Base-by-base conservation (phyloP, 2,888 invertebrate genomes). In the Cheilosia soror region DNA sequence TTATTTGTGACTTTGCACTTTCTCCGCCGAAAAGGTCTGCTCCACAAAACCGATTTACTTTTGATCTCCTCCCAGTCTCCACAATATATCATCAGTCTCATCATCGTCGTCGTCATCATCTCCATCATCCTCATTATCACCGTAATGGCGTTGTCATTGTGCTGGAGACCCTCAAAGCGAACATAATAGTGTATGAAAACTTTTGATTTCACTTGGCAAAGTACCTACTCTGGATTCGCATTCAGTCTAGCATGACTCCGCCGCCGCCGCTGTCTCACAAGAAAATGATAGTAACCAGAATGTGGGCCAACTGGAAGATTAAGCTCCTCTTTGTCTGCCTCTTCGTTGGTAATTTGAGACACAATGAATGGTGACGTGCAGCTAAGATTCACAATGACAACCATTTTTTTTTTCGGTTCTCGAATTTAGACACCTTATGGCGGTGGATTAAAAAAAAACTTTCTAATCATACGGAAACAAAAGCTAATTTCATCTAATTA, bases 41-140 rank as follows among this genome's bases (percentile, higher is more conserved):
- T 66, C 84, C 69, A 84, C 71, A 76, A 84, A 80, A 66, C 65
- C 71, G 66, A 65, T 79, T 84, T 79, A 79, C 63, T 79, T 73
- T 7, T 68, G 65, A 66, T n/a, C n/a, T n/a, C n/a, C n/a, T n/a
- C n/a, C n/a, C n/a, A n/a, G n/a, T 71, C 69, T 42, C 65, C 37
- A 37, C 37, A 11, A 69, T 66, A 66, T 11, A 71, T 31, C 58
- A 55, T 66, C 60, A n/a, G 29, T 63, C 69, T 63, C 27, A 47
- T 68, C 40, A 47, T 71, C 42, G 40, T 68, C 68, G 44, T 58
- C 49, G 40, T 63, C 51, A 51, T 53, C 62, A 49, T 49, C 66
- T 62, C 37, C 57, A 62, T 47, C 53, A 51, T 25, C 40, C 57
- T 58, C 42, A 33, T 40, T 37, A 44, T 5, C 40, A 37, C 33